A percentile compares a stretch with the other conserved stretches of the same genome.
Conservation (phyloP, 2,888 invertebrate genomes). For the Drosophila setosimentum region DNA sequence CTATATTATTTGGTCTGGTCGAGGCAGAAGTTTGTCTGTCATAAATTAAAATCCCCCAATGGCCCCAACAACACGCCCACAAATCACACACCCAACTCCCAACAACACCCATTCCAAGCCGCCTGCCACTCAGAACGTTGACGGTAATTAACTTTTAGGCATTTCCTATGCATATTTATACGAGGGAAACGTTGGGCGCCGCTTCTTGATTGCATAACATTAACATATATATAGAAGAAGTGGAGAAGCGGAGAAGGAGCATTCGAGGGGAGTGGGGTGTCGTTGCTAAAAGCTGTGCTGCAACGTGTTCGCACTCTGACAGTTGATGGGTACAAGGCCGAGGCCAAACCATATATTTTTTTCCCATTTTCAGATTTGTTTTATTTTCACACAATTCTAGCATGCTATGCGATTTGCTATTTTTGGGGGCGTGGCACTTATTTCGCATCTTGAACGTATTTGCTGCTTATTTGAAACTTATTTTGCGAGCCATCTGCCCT, state of each 20-base stretch:
- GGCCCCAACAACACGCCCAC: constrained; percentile 65
- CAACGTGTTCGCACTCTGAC: constrained; percentile 32
- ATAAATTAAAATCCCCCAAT: constrained; percentile 74
- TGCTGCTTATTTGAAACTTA: constrained; percentile 30
- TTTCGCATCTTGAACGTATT: constrained; percentile 9
- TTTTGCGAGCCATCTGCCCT: constrained; percentile 53
- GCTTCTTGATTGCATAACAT: constrained; percentile 65
- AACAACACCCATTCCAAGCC: constrained; percentile 12
- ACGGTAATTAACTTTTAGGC: constrained; percentile 81
- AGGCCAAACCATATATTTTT: constrained; percentile 11
- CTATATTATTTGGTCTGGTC: constrained; percentile 43
- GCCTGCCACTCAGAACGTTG: constrained; percentile 76
- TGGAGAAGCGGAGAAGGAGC: too few species aligned
- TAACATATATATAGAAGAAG: constrained; percentile 52
- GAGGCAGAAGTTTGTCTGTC: constrained; percentile 72
- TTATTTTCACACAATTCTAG: background rate
- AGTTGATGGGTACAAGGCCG: constrained; percentile 68
- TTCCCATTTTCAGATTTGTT: constrained; percentile 7
- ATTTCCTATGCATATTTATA: constrained; percentile 79
- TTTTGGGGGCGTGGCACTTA: constrained; percentile 28
- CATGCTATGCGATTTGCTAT: background rate
- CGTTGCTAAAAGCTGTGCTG: constrained; percentile 6
- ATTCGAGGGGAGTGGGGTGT: background rate
- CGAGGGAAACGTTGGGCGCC: constrained; percentile 33
- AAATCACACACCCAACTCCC: constrained; percentile 13